A percentile compares a stretch with the other conserved stretches of the same genome.
phyloP scores from a whole-genome alignment of 92 coral and sea anemone genomes.

The Muricea muricata region DNA sequence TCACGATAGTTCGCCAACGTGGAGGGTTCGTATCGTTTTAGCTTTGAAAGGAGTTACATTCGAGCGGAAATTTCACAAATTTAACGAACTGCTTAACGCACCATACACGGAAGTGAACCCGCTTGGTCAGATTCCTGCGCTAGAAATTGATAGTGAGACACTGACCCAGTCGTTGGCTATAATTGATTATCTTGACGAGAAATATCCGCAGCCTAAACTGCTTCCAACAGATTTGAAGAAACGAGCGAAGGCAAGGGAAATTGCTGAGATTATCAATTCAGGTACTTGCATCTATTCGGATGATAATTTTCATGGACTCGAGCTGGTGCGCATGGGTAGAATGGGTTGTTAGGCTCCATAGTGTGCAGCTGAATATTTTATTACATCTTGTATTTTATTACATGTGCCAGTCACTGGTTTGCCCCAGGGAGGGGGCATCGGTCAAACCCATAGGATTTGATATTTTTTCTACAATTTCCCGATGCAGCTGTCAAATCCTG shows the following conservation, averaged over 20 bases:
- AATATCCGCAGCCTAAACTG: conserved; percentile 14
- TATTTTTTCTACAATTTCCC: no score
- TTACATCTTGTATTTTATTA: no score
- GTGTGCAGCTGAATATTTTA: no score
- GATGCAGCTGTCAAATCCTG: no score
- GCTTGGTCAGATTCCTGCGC: conserved; percentile 25
- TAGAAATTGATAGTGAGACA: conserved; percentile 4
- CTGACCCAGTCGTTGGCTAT: conserved; percentile 22
- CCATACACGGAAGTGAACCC: conserved; percentile 19
- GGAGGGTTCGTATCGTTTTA: conserved; percentile 32
- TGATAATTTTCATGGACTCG: no score
- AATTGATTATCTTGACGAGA: conserved; percentile 18
- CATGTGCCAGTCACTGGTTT: no score
- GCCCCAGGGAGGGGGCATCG: no score
- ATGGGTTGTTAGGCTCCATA: no score
- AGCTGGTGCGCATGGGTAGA: no score
- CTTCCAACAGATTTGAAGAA: conserved; percentile 15
- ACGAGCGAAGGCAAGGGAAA: conserved; percentile 14
- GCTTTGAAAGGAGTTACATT: conserved; percentile 12
- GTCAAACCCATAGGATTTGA: no score
- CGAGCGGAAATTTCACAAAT: neutral
- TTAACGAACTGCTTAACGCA: neutral
- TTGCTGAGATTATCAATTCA: conserved; percentile 29
- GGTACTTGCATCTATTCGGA: no score
- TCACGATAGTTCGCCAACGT: conserved; percentile 29